Conservation (phyloP, 2,113 vertebrate genomes). For the Prunella fulvescens region DNA sequence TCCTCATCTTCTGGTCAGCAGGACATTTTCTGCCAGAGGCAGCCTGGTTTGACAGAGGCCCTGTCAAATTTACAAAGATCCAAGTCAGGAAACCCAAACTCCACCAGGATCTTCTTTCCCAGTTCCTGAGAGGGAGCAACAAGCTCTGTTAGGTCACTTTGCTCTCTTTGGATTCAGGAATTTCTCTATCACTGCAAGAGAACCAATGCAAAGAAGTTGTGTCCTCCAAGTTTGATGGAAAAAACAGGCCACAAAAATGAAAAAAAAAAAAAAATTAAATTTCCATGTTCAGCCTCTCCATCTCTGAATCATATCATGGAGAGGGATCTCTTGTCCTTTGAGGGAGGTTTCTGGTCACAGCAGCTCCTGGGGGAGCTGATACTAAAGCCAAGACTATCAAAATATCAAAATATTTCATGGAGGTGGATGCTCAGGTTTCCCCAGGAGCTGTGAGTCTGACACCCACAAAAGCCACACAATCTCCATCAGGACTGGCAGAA, state of each 20-base stretch:
- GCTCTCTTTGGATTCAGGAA: background rate
- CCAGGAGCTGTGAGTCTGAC: background rate
- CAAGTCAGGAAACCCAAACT: background rate
- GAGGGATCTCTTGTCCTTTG: background rate
- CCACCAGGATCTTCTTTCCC: background rate
- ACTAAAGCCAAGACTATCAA: background rate
- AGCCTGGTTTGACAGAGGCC: background rate
- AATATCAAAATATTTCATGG: background rate
- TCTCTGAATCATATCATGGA: background rate
- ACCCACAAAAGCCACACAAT: background rate
- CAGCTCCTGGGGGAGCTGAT: background rate
- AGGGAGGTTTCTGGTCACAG: background rate
- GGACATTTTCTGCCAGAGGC: background rate
- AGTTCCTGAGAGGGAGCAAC: background rate
- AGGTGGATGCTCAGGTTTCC: background rate
- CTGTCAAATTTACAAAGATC: background rate
- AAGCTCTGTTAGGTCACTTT: background rate
- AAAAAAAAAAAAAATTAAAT: background rate
- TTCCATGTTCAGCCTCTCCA: background rate
- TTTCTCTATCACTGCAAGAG: background rate
- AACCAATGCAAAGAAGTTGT: background rate
- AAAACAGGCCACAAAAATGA: fast-evolving
- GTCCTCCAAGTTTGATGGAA: background rate
- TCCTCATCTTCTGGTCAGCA: background rate
- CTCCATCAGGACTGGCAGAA: background rate